A percentile compares a stretch with the other conserved stretches of the same genome.
Evolutionary conservation across 2,888 invertebrate species (phyloP).

Genomic region (Herminia tarsipennalis): DNA sequence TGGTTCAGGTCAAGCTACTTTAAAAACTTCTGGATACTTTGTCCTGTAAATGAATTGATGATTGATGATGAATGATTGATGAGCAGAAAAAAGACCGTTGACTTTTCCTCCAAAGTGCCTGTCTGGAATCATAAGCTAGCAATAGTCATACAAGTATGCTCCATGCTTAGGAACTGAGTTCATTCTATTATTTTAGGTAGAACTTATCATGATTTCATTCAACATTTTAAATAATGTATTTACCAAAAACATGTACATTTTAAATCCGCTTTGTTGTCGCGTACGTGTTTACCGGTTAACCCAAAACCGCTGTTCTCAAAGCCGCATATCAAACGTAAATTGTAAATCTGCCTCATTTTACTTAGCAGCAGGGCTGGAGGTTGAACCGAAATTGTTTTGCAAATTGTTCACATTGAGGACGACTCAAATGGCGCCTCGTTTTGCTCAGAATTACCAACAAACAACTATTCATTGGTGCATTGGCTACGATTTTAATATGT

Average conservation of each 20-base stretch:
- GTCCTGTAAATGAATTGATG: too few species aligned
- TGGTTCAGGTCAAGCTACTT: too few species aligned
- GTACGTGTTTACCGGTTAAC: not conserved
- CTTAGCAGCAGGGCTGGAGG: slow-evolving; percentile 51
- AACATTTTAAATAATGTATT: too few species aligned
- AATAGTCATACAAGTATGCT: too few species aligned
- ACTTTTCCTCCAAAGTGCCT: too few species aligned
- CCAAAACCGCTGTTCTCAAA: slow-evolving; percentile 30
- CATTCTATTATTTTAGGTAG: too few species aligned
- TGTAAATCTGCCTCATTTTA: slow-evolving; percentile 66
- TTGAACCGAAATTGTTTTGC: slow-evolving; percentile 63
- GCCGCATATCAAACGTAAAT: slow-evolving; percentile 57
- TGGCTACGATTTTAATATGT: not conserved
- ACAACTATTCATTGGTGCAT: not conserved
- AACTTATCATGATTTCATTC: too few species aligned
- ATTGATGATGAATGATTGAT: too few species aligned
- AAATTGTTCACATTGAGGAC: slow-evolving; percentile 59
- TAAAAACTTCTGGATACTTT: too few species aligned
- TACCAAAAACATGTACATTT: not conserved
- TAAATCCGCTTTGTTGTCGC: not conserved
- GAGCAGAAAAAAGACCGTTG: too few species aligned
- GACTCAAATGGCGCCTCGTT: slow-evolving; percentile 2
- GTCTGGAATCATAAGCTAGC: not conserved
- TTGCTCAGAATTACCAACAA: not conserved
- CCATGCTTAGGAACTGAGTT: too few species aligned